Evolutionary conservation across 2,797 vertebrate genomes (phyloP).

Genomic region (Fratercula arctica): DNA sequence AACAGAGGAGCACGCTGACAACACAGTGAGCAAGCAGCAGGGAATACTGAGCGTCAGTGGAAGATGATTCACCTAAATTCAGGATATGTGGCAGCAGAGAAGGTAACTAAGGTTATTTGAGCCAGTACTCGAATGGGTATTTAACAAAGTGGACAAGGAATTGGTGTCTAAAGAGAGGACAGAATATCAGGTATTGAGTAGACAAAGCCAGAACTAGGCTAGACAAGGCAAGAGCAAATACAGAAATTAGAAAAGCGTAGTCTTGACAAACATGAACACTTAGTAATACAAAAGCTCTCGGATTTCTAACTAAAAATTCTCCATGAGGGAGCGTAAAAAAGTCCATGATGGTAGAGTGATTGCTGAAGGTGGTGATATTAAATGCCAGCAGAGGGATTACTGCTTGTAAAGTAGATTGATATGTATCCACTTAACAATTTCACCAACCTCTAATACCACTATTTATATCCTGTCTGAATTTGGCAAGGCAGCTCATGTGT

Average conservation of each 20-base stretch:
- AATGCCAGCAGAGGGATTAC: conserved; percentile 7
- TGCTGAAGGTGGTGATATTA: not conserved
- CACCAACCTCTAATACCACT: conserved; percentile 4
- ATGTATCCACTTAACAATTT: not conserved
- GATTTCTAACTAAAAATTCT: not conserved
- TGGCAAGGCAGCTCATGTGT: not conserved
- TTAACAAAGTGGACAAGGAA: not conserved
- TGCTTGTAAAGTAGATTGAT: not conserved
- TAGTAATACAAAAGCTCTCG: not conserved
- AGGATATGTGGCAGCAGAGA: not conserved
- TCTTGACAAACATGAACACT: not conserved
- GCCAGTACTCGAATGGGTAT: not conserved
- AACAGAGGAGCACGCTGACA: not conserved
- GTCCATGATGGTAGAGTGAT: not conserved
- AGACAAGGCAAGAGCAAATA: not conserved
- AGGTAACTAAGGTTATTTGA: not conserved
- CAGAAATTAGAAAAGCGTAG: not conserved
- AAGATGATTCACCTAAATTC: not conserved
- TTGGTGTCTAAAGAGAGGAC: not conserved
- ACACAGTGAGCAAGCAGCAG: not conserved
- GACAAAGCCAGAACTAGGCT: not conserved
- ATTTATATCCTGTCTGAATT: conserved; percentile 46
- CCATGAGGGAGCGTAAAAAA: not conserved
- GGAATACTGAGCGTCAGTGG: not conserved
- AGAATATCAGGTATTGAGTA: not conserved